These are phyloP conservation scores for Electrophaes corylata DNA, from an alignment of 2,888 invertebrate species.

Conservation along the genomic window DNA sequence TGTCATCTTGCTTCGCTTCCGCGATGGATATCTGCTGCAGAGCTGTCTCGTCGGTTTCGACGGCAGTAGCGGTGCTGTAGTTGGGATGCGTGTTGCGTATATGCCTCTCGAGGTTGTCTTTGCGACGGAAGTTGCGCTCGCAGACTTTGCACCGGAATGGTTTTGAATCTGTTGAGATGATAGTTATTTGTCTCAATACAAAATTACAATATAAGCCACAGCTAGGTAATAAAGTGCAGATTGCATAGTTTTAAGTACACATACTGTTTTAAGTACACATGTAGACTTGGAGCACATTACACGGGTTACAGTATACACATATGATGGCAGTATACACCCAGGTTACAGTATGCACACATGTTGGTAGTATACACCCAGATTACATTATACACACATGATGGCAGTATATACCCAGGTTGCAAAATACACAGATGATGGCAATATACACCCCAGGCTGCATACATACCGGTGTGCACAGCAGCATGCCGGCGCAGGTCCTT, in stretches of 20 bases:
- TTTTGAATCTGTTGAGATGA: constrained; percentile 80
- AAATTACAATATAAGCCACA: no score
- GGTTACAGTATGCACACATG: not conserved
- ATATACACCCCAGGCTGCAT: not conserved
- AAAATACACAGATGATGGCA: not conserved
- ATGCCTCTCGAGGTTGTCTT: constrained; percentile 91
- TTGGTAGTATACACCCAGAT: not conserved
- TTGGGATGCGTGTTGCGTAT: constrained; percentile 90
- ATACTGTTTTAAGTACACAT: no score
- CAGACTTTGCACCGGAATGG: constrained; percentile 90
- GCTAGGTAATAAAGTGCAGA: no score
- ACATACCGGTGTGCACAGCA: constrained; percentile 87
- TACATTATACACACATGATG: not conserved
- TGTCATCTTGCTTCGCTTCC: constrained; percentile 28
- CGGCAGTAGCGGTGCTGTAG: constrained; percentile 59
- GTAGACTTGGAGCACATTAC: no score
- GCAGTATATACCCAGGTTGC: not conserved
- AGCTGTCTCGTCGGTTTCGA: constrained; percentile 64
- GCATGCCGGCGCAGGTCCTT: constrained; percentile 89
- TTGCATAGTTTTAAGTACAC: no score
- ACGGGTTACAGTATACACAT: no score
- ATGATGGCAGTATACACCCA: not conserved
- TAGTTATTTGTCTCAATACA: no score
- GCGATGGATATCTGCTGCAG: constrained; percentile 51
- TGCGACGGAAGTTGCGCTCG: constrained; percentile 87